Base-by-base conservation (phyloP, 30 jellyfish, hydroid and myxozoan species). In the Hydractinia symbiolongicarpus region DNA sequence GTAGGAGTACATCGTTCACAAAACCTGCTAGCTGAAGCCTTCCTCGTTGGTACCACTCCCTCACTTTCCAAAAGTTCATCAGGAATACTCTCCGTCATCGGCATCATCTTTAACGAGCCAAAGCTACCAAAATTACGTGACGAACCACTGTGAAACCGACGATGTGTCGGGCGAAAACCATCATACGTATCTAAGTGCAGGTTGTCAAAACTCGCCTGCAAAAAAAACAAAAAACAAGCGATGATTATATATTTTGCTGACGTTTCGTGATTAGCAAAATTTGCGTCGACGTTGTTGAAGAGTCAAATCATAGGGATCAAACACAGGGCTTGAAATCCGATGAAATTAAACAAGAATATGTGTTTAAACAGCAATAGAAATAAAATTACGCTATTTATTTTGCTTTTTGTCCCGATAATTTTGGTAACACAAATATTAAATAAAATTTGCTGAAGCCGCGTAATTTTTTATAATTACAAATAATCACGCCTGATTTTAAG, bases 11-110 rank as follows among this genome's bases (percentile, higher is more conserved):
- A 30, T 30, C 44, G 53, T 7, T 4, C 11, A 73, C 30, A 80
- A 71, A 16, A 89, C 98, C 95, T 84, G 94, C 98, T 93, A 5
- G 98, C 98, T 54, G 95, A 66, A 15, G 98, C 98, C 54, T 80
- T 78, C 15, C 89, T 83, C 13, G 96, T 86, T 21, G 98, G 97
- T 53, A 74, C 86, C 52, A 90, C 97, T 61, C 97, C 97, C 68
- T 89, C 96, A 57, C 73, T 79, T 49, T 79, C 87, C 5, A 66
- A 19, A 40, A 79, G 58, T 21, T 90, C 94, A 40, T 85, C 94
- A 6, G 95, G 96, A 85, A 85, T 82, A 11, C 79, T 80, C 61
- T 85, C 95, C n/a, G 87, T 53, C 87, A 79, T 79, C 15, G 67
- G 69, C 51, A 79, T 61, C 87, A 79, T 79, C 40, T 79, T 79